Evolutionary conservation across 2,888 invertebrate species (phyloP).

Genomic region (Shargacucullia verbasci): DNA sequence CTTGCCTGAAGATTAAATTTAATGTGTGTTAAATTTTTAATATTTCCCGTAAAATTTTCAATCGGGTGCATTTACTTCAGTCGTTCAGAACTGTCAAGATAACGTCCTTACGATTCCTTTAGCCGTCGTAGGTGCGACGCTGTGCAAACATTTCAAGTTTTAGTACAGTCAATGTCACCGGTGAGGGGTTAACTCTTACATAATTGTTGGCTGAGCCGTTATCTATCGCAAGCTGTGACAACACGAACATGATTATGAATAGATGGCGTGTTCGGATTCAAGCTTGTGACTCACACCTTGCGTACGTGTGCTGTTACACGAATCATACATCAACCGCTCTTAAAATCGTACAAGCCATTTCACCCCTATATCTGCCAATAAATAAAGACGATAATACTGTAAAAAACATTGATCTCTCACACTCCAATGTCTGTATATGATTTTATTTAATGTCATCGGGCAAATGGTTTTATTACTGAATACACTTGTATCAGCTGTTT

Average conservation of each 20-base stretch:
- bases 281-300: conserved; percentile 47
- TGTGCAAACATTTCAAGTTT: conserved; percentile 53
- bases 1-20: no score
- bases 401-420: not conserved
- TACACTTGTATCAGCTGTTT: conserved; percentile 51
- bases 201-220: conserved; percentile 52
- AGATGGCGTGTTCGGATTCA: conserved; percentile 50
- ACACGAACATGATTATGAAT: conserved; percentile 53
- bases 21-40: not conserved
- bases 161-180: conserved; percentile 49
- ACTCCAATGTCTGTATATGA: conserved; percentile 3
- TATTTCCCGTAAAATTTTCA: conserved; percentile 35
- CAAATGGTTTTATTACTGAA: conserved; percentile 26
- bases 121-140: conserved; percentile 28
- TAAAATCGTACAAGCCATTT: conserved; percentile 11
- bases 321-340: conserved; percentile 9
- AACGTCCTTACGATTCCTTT: conserved; percentile 41
- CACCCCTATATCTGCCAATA: conserved; percentile 5
- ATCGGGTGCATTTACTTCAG: conserved; percentile 47
- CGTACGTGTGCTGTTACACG: conserved; percentile 42
- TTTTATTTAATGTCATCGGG: not conserved
- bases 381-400: conserved; percentile 12
- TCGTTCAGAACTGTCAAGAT: conserved; percentile 45
- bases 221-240: conserved; percentile 58
- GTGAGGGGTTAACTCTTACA: conserved; percentile 53